Evolutionary conservation across 2,113 vertebrate species (phyloP), one percentile per base, ranked within the genome.

Genomic region (Dicentrarchus labrax): DNA sequence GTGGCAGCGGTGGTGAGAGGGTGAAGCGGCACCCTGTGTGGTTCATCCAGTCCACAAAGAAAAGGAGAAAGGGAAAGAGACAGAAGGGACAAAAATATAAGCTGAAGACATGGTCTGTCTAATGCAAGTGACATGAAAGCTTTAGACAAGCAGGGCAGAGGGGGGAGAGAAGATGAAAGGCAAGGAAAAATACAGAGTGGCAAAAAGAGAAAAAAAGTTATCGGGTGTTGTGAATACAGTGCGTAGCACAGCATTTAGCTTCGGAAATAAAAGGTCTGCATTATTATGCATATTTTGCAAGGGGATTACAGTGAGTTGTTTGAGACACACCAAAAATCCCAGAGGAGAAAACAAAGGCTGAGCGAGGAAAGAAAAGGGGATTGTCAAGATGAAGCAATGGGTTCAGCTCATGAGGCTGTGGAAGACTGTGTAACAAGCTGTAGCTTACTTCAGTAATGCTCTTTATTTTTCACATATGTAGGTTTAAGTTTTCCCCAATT

Each of bases 291-390:
- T 30, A 84, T 87, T 90, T 88, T 69, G 87, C 62, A 87, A 88
- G 73, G 6, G 88, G 90, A 91, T 94, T 92, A 92, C 60, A 76
- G 80, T 2, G 80, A 76, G 74, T 79, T 91, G 83, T 86, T 88
- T 86, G 76, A 78, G 61, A 84, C 77, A 85, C 54, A 83, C 21
- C 5, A 69, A 67, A 80, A 84, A 90, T 74, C 76, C 78, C 72
- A 54, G 62, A 80, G 51, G 75, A 71, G 74, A 83, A 85, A 89
- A 88, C 69, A 90, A 89, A 83, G 62, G 51, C 84, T 64, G 41
- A 75, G 74, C 11, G 4, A 65, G 69, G 47, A 61, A 67, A 85
- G 79, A 81, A 92, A 91, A 92, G 91, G 85, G 86, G 89, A 90
- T 93, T 93, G 86, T 88, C 2, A 72, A 62, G 77, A 89, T 90